Base-by-base conservation (phyloP, 2,113 vertebrate genomes). In the Albula glossodonta region DNA sequence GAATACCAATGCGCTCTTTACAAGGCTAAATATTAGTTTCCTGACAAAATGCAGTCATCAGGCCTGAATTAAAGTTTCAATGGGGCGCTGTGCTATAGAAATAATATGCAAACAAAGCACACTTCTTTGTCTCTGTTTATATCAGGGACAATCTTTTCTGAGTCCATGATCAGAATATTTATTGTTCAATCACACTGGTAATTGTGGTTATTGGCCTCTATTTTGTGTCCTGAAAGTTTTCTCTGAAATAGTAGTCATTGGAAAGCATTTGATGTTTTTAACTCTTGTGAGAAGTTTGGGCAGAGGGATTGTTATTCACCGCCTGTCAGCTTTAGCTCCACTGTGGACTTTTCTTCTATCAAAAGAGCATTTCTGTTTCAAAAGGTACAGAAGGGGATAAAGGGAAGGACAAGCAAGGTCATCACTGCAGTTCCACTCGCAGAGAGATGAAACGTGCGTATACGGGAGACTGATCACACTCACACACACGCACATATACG, bases 381-480 rank as follows among this genome's bases (percentile, higher is more conserved):
- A 50, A 52, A 81, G 80, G 41, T 81, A 52, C 51, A 51, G 31
- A 50, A 81, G 41, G 49, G 80, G 19, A 51, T 81, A 50, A 81
- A 81, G 49, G 80, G 4, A 17, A 81, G 50, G 51, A 81, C 8
- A 52, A 49, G 4, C 80, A 81, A 81, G 80, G 50, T 52, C 17
- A 81, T 51, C 3, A 51, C 51, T 81, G 51, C 49, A 51, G 17
- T 15, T 49, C 31, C 11, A 79, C 31, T 48, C 78, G 49, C 31
- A 13, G 78, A 31, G 22, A n/a, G 78, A 77, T 77, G 70, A 41
- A 41, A 25, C 10, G 5, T 9, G 41, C 6, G 50, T 81, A 17
- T 19, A 81, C 91, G 4, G 87, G 88, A 86, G 78, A 51, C 51
- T 51, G 12, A 11, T 7, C 53, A 60, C 5, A 9, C 41, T 17